A percentile compares a stretch with the other conserved stretches of the same genome.
Evolutionary conservation across 2,797 vertebrate genomes (phyloP).

Genomic region (Sebastolobus alascanus): DNA sequence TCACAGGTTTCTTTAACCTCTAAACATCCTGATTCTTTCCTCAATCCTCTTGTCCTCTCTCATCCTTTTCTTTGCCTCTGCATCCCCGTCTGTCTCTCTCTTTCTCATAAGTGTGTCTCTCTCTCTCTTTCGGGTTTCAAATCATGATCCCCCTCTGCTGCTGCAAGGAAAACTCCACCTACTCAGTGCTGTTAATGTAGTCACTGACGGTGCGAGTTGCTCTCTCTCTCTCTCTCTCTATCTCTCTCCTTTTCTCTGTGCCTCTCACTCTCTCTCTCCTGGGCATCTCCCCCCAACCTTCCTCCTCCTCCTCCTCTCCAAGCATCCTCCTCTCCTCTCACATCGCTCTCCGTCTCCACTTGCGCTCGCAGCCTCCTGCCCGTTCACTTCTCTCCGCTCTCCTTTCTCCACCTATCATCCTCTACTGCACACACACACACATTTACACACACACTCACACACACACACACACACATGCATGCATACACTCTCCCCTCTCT

Average conservation of each 20-base stretch:
- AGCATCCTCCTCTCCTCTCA: slow-evolving; percentile 65
- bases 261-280: slow-evolving; percentile 22
- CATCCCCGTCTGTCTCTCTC: not conserved
- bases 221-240: slow-evolving; percentile 46
- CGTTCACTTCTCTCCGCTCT: slow-evolving; percentile 52
- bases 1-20: slow-evolving; percentile 55
- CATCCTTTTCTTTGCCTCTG: not conserved
- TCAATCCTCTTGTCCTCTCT: not conserved
- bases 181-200: slow-evolving; percentile 79
- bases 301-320: slow-evolving; percentile 39
- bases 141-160: slow-evolving; percentile 63
- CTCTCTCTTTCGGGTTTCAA: slow-evolving; percentile 55
- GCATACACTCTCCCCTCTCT: slow-evolving; percentile 34
- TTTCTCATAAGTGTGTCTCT: not conserved
- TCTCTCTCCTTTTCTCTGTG: slow-evolving; percentile 3
- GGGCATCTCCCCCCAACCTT: slow-evolving; percentile 18
- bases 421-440: slow-evolving; percentile 22
- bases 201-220: slow-evolving; percentile 69
- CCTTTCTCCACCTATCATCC: slow-evolving; percentile 33
- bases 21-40: slow-evolving; percentile 18
- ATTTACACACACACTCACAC: not conserved
- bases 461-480: slow-evolving; percentile 39
- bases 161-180: slow-evolving; percentile 82
- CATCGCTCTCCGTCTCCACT: slow-evolving; percentile 72
- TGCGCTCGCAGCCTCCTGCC: slow-evolving; percentile 67